A percentile compares a stretch with the other conserved stretches of the same genome.
These are phyloP conservation scores for Aleiodes testaceus DNA, from an alignment of 2,888 invertebrate species.

Conservation along the genomic window DNA sequence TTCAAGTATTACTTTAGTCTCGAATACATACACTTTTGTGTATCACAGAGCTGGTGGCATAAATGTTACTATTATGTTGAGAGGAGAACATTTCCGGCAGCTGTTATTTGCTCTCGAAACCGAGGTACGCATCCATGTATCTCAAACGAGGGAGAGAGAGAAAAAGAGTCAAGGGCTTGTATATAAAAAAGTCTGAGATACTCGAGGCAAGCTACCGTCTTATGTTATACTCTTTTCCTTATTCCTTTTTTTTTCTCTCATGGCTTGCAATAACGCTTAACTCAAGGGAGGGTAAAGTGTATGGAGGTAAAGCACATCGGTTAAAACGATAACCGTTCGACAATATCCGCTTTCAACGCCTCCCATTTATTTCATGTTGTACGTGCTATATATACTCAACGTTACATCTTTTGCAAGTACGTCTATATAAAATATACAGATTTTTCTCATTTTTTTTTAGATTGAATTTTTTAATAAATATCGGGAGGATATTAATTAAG, in stretches of 20 bases:
- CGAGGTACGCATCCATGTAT: slow-evolving; percentile 25
- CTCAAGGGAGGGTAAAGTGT: slow-evolving; percentile 25
- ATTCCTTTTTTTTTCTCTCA: background rate
- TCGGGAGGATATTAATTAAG: too few relatives aligned
- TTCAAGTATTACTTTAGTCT: slow-evolving; percentile 25
- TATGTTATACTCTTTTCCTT: slow-evolving; percentile 34
- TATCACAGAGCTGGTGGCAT: slow-evolving; percentile 44
- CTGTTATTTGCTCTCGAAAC: slow-evolving; percentile 52
- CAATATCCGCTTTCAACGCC: slow-evolving; percentile 40
- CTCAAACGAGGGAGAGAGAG: slow-evolving; percentile 28
- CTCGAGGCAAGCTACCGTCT: slow-evolving; percentile 36
- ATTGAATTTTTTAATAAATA: background rate
- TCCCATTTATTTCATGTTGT: slow-evolving; percentile 24
- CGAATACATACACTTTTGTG: slow-evolving; percentile 27
- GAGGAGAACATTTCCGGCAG: slow-evolving; percentile 52
- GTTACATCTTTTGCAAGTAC: background rate
- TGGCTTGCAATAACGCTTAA: slow-evolving; percentile 37
- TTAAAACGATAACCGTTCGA: slow-evolving; percentile 42
- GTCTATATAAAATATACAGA: background rate
- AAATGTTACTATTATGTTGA: slow-evolving; percentile 54
- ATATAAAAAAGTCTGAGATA: slow-evolving; percentile 42
- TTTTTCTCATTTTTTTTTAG: background rate
- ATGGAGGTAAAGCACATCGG: slow-evolving; percentile 39
- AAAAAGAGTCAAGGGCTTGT: slow-evolving; percentile 37
- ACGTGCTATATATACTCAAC: background rate